Base-by-base conservation (phyloP, 2,797 vertebrate genomes). In the Rhinophrynus dorsalis region DNA sequence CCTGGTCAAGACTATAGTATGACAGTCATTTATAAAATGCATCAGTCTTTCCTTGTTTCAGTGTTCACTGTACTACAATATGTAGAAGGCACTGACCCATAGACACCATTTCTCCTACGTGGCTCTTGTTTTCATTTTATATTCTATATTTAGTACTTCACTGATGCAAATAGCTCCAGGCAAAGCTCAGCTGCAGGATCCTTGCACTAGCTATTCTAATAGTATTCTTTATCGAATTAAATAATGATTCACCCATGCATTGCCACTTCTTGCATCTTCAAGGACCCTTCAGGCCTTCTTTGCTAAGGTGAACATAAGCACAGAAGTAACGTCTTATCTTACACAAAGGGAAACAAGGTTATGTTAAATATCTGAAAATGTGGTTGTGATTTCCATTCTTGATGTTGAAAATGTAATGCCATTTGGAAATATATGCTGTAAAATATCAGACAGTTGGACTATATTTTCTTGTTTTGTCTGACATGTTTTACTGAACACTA, bases 401-500 rank as follows among this genome's bases (percentile, higher is more conserved):
- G 6, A 2, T 45, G 6, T 6, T 45, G 15, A 69, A 54, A 44
- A 44, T 45, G 6, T 27, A 37, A 35, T 54, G 13, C 35, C 12
- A 18, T 48, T 17, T 30, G 29, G 61, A 56, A 50, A 50, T 48
- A 40, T 64, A 24, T 30, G 32, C 20, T 64, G 32, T 57, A 12
- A 57, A 71, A 50, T 57, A 71, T 56, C 59, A 47, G 37, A 48
- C 5, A 35, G 59, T 71, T 64, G 51, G 45, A 57, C 11, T 56
- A 57, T 18, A 9, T 50, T 13, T 29, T 11, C 2, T 48, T 75
- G 40, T 45, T 51, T 61, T 20, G 35, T 45, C 6, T 64, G 72
- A 42, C 71, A 59, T 74, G 74, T 71, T 79, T 85, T 82, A 81
- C 58, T 51, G 74, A 81, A 84, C 77, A 80, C 70, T 83, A 80